Percentiles rank a stretch among this genome's conserved stretches.
These are phyloP conservation scores for Monodelphis domestica DNA, from an alignment of 2,797 vertebrate species.

Conservation along the genomic window DNA sequence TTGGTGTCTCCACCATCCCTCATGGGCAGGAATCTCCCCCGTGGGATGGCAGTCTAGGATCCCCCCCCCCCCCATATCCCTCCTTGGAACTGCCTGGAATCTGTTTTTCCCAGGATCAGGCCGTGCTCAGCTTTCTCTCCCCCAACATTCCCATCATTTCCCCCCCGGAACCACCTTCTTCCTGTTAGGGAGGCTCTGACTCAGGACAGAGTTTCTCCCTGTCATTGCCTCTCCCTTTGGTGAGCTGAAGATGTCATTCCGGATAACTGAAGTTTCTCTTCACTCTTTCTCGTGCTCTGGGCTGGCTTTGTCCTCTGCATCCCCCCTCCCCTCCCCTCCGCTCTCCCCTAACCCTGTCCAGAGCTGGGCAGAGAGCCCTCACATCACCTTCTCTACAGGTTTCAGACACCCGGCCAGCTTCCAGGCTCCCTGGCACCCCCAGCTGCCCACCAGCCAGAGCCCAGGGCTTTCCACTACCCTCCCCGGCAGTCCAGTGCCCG, in stretches of 20 bases:
- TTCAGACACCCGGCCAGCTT: too few relatives aligned
- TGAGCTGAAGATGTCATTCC: not conserved
- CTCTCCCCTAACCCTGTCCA: not conserved
- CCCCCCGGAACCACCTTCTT: not conserved
- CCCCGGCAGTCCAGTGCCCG: slow-evolving; percentile 1
- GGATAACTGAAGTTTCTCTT: not conserved
- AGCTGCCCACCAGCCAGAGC: not conserved
- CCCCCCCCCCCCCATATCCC: too few relatives aligned
- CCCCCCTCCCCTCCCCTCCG: not conserved
- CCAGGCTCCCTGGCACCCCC: not conserved
- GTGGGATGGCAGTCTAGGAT: not conserved
- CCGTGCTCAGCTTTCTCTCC: not conserved
- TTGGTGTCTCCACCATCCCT: not conserved
- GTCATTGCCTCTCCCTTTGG: not conserved
- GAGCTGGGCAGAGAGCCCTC: too few relatives aligned
- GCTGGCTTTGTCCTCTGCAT: not conserved
- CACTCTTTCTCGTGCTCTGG: fast-evolving
- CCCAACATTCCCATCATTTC: not conserved
- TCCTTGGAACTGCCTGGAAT: not conserved
- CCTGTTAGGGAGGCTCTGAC: not conserved
- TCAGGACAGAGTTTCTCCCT: not conserved
- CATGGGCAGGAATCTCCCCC: not conserved
- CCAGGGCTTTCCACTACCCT: not conserved
- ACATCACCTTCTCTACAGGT: too few relatives aligned
- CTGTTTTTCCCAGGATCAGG: not conserved